A percentile compares a stretch with the other conserved stretches of the same genome.
phyloP scores from a whole-genome alignment of 2,888 invertebrate species.

The Lasioglossum marginatum region DNA sequence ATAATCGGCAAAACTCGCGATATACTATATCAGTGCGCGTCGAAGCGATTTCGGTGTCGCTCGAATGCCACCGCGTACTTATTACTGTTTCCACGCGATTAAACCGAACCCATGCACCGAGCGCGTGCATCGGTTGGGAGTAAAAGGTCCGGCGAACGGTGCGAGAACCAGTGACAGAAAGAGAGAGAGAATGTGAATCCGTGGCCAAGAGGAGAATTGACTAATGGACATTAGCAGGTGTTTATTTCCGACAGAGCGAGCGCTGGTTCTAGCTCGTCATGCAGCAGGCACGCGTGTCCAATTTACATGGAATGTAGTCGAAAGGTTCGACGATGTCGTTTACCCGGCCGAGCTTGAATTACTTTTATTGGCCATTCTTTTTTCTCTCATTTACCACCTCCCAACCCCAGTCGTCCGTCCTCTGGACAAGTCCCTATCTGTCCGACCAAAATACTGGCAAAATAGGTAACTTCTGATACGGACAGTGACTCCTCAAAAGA shows the following conservation, averaged over 20 bases:
- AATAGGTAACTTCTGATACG: too few relatives aligned
- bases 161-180: not conserved
- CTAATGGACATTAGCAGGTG: constrained; percentile 80
- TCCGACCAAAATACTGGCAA: constrained; percentile 42
- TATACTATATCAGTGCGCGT: constrained; percentile 57
- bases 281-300: constrained; percentile 73
- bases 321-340: constrained; percentile 43
- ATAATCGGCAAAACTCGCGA: constrained; percentile 49
- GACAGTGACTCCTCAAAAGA: too few relatives aligned
- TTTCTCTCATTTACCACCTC: not conserved
- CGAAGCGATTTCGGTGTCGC: constrained; percentile 50
- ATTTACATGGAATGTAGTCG: constrained; percentile 62
- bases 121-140: constrained; percentile 22
- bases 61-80: constrained; percentile 7
- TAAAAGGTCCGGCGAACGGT: constrained; percentile 15
- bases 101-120: constrained; percentile 47
- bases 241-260: constrained; percentile 80
- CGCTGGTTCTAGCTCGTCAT: constrained; percentile 67
- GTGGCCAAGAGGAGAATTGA: constrained; percentile 59
- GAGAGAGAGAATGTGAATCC: constrained; percentile 38
- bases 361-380: constrained; percentile 44
- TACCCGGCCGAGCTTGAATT: constrained; percentile 32
- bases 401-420: not conserved
- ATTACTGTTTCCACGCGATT: constrained; percentile 60
- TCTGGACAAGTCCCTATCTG: too few relatives aligned